Base-by-base conservation (phyloP, 2,888 invertebrate species). In the Rosalia funebris region DNA sequence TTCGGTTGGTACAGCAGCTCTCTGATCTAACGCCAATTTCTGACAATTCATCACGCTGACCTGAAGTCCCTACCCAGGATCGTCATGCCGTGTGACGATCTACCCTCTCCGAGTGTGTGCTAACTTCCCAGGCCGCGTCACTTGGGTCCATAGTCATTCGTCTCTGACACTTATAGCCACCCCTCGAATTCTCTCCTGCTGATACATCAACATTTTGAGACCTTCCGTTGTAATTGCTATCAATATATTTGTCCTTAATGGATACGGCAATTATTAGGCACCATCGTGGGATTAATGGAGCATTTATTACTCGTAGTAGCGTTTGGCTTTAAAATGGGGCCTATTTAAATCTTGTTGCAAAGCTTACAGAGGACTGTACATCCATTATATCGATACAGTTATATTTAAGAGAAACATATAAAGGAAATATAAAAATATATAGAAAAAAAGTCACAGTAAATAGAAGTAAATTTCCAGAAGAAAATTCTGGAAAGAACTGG, bases 81-180 rank as follows among this genome's bases (percentile, higher is more conserved):
- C 57, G 50, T 48, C 60, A 45, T 56, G 44, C 45, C 48, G 34
- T 37, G 44, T 52, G 57, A 53, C 52, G 58, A 16, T 39, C 45
- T 31, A 45, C 58, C 34, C 52, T 36, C 44, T 36, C 44, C 25
- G 41, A 41, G 52, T 53, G 45, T 66, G 60, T 64, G 68, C 64
- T 66, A 56, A 63, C 46, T 57, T 48, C 57, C 64, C 60, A 56
- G 34, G 50, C 53, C 66, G 63, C 69, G 65, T 71, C 69, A 65
- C 59, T 63, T 60, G 61, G 67, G 68, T 68, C 68, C 68, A 65
- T 65, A 70, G 70, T 67, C 71, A 73, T 73, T 67, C 66, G 70
- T 73, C 73, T 72, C 71, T 72, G 73, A 72, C 73, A 73, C 68
- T 69, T 69, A 63, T 68, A 66, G 61, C 71, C 66, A 62, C 71